These are phyloP conservation scores for Plodia interpunctella DNA, from an alignment of 1,140 invertebrate genomes.

Conservation along the genomic window DNA sequence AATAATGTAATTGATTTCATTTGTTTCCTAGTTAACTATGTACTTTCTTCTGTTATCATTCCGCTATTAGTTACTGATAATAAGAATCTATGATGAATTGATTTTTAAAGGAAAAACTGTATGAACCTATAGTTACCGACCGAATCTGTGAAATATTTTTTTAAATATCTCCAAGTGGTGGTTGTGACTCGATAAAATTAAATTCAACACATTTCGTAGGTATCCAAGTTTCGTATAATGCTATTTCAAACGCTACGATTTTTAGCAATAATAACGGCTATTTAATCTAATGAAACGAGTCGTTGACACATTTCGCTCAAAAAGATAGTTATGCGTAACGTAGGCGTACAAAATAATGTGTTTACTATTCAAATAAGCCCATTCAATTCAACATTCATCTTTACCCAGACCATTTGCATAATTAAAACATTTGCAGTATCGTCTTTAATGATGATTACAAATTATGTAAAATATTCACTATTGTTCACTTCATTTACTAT, in stretches of 20 bases:
- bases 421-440: neutral
- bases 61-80: no score
- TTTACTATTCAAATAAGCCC: neutral
- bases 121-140: no score
- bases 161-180: no score
- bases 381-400: neutral
- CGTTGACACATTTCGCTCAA: neutral
- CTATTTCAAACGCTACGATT: neutral
- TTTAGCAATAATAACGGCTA: slow-evolving; percentile 1
- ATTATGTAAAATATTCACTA: slow-evolving; percentile 5
- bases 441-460: neutral
- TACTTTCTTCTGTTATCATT: no score
- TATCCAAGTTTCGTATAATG: neutral
- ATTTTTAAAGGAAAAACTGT: no score
- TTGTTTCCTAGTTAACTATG: no score
- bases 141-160: no score
- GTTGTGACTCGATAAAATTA: no score
- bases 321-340: neutral
- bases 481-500: slow-evolving; percentile 6
- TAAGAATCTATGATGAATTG: no score
- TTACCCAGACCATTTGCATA: neutral
- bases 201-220: no score
- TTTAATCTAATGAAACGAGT: neutral
- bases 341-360: neutral
- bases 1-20: slow-evolving; percentile 34